Percentiles rank a stretch among this genome's conserved stretches.
These are phyloP conservation scores for Leucania comma DNA, from an alignment of 2,888 invertebrate species.

Conservation along the genomic window DNA sequence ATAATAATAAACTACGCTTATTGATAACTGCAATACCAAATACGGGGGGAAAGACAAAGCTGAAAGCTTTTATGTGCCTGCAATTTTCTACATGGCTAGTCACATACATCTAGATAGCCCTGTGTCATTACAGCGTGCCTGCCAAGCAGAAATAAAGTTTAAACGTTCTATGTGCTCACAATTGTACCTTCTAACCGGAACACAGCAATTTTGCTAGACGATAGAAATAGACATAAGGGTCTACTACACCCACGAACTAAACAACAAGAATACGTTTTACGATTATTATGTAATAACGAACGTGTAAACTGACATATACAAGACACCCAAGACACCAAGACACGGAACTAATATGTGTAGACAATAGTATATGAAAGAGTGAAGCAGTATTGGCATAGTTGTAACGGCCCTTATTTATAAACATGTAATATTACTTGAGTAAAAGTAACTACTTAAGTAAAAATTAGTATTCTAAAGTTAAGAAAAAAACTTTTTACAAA, in stretches of 20 bases:
- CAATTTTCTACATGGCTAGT: not conserved
- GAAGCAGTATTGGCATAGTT: too few species aligned
- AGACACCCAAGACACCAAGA: too few species aligned
- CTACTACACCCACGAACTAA: not conserved
- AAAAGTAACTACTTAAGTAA: too few species aligned
- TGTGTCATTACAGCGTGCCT: not conserved
- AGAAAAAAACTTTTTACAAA: too few species aligned
- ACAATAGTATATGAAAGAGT: too few species aligned
- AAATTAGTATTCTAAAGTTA: too few species aligned
- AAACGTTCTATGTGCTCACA: not conserved
- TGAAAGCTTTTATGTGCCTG: not conserved
- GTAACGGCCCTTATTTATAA: too few species aligned
- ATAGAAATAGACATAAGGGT: not conserved
- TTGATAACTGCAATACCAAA: not conserved
- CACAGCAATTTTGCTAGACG: not conserved
- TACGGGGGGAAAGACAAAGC: not conserved
- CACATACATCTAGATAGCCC: not conserved
- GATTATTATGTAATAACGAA: not conserved
- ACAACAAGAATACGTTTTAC: not conserved
- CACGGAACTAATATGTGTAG: too few species aligned
- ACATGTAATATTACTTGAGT: too few species aligned
- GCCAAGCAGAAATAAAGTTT: not conserved
- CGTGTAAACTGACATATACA: too few species aligned
- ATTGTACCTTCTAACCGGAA: constrained; percentile 18
- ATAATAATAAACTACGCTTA: too few species aligned